Base-by-base conservation (phyloP, 2,113 vertebrate genomes). In the Cromileptes altivelis region DNA sequence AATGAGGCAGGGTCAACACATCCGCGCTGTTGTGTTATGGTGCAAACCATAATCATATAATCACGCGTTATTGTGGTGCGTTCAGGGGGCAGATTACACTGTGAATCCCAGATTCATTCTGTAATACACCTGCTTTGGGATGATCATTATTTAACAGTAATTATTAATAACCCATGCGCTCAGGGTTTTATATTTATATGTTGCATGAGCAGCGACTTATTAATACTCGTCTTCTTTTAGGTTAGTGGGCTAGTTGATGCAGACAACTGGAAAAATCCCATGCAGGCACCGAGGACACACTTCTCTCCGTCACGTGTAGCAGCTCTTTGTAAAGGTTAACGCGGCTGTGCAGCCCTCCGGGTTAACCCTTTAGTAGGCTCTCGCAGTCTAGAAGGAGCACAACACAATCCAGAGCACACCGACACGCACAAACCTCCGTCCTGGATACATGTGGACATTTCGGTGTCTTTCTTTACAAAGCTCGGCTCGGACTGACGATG, bases 251-350 rank as follows among this genome's bases (percentile, higher is more conserved):
- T 88, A 85, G 72, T 74, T 68, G 70, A 67, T 47, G 79, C 68
- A 88, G 86, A 85, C 85, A 85, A 81, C 79, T 87, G 84, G 76
- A 87, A 89, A 91, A 89, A 85, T 84, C 84, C 84, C 85, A 75
- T 78, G 83, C 65, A 56, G 40, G 83, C 78, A 85, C 75, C 3
- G 85, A 73, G 89, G 91, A 89, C 94, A 94, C 94, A 62, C 94
- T 94, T 94, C 87, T 94, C 65, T 47, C 21, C 18, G 94, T 96
- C 95, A 96, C 95, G 93, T 95, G 95, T 84, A 89, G 92, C 88
- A 78, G 91, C 81, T 91, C 93, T 92, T 87, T 88, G 90, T 93
- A 92, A 94, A 96, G 95, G 94, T 96, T 93, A 95, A 87, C 83
- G 91, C 87, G 89, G 93, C 84, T 90, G 92, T 86, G 92, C 90